Conservation (phyloP, 2,797 vertebrate species). For the Pterois miles region DNA sequence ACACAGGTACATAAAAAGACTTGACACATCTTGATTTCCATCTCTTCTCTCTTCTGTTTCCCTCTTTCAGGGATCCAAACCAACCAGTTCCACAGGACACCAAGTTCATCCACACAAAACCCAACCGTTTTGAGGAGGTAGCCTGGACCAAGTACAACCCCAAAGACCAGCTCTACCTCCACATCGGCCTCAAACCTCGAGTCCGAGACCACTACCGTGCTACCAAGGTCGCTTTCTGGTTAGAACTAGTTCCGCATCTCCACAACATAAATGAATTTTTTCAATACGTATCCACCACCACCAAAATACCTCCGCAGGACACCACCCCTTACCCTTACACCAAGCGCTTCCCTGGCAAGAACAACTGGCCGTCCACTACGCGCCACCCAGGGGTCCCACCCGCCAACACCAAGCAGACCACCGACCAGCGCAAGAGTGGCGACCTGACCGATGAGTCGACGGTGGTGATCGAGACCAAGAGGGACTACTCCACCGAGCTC, state of each 20-base stretch:
- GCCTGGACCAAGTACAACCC: conserved; percentile 99
- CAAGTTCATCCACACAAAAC: conserved; percentile 98
- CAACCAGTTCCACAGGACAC: conserved; percentile 97
- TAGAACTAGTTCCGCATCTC: conserved; percentile 94
- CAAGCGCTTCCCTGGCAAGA: conserved; percentile 90
- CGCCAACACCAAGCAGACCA: conserved; percentile 90
- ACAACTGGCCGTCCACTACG: conserved; percentile 92
- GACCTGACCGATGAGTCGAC: conserved; percentile 86
- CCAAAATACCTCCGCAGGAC: conserved; percentile 94
- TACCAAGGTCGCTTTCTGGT: conserved; percentile 97
- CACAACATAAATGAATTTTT: conserved; percentile 98
- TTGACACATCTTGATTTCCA: neutral
- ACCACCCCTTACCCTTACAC: conserved; percentile 95
- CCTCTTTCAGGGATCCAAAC: conserved; percentile 89
- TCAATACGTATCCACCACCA: conserved; percentile 96
- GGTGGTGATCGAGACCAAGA: conserved; percentile 92
- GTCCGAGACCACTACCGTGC: conserved; percentile 96
- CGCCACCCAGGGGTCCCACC: conserved; percentile 92
- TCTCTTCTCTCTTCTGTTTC: neutral
- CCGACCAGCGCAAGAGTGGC: conserved; percentile 87
- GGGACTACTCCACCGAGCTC: conserved; percentile 94
- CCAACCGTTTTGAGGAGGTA: conserved; percentile 97
- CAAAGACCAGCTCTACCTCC: conserved; percentile 96
- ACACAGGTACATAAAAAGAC: neutral
- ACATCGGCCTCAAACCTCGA: conserved; percentile 94